phyloP scores from a whole-genome alignment of 2,797 vertebrate genomes.

The Chrosomus eos region DNA sequence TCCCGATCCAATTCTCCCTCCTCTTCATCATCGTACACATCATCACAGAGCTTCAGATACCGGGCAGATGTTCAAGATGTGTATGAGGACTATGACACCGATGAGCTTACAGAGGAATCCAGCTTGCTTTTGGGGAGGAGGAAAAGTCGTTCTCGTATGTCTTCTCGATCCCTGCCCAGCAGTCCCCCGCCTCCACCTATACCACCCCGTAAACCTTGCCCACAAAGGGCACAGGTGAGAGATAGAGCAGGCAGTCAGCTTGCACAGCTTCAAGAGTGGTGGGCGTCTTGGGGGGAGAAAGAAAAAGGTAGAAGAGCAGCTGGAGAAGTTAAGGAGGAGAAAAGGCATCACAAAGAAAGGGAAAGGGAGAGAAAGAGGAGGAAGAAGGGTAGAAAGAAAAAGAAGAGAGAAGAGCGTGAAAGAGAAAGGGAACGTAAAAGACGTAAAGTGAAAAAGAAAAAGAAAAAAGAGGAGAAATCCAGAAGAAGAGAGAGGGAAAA shows the following conservation, averaged over 20 bases:
- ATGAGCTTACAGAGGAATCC: conserved; percentile 81
- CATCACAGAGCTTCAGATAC: conserved; percentile 79
- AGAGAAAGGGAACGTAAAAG: conserved; percentile 78
- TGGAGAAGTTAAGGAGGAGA: conserved; percentile 58
- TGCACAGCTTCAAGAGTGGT: conserved; percentile 82
- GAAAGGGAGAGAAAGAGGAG: conserved; percentile 73
- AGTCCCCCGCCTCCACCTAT: conserved; percentile 80
- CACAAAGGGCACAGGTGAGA: conserved; percentile 81
- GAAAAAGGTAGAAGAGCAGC: conserved; percentile 67
- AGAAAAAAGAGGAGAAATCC: conserved; percentile 75
- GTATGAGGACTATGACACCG: conserved; percentile 78
- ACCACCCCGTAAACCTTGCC: conserved; percentile 78
- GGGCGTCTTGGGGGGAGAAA: conserved; percentile 80
- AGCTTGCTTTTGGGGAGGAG: conserved; percentile 79
- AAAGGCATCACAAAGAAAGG: conserved; percentile 60
- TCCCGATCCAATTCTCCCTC: conserved; percentile 79
- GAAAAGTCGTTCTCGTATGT: conserved; percentile 77
- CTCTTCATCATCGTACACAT: conserved; percentile 77
- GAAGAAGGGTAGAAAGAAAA: conserved; percentile 76
- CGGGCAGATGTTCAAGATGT: conserved; percentile 70
- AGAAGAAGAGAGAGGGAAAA: conserved; percentile 66
- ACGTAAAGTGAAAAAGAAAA: conserved; percentile 80
- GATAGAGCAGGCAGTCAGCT: conserved; percentile 77
- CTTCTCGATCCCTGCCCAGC: conserved; percentile 79
- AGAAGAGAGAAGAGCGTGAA: conserved; percentile 78